A percentile compares a stretch with the other conserved stretches of the same genome.
Evolutionary conservation across 2,113 vertebrate genomes (phyloP).

Genomic region (Hoplias malabaricus): DNA sequence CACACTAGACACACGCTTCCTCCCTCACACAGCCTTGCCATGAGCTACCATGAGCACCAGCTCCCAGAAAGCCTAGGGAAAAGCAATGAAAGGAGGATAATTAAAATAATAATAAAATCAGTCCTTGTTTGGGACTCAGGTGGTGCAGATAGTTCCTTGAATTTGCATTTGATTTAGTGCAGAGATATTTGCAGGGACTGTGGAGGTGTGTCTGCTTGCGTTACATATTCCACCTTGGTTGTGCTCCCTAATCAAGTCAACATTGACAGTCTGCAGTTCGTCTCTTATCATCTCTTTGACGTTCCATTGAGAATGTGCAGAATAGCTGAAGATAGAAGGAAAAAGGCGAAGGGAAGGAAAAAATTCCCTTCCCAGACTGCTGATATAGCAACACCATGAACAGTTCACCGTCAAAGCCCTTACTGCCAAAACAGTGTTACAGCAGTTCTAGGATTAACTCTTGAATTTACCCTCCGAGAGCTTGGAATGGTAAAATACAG

Average conservation of each 20-base stretch:
- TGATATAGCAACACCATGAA: conserved; percentile 17
- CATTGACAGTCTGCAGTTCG: conserved; percentile 59
- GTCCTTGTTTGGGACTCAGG: conserved; percentile 58
- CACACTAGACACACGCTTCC: conserved; percentile 50
- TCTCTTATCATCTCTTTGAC: conserved; percentile 54
- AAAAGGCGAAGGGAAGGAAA: neutral
- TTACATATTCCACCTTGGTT: conserved; percentile 57
- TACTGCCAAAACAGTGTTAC: neutral
- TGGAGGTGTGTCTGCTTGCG: conserved; percentile 58
- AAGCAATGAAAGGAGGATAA: conserved; percentile 66
- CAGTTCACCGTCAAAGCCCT: neutral
- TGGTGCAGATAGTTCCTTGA: conserved; percentile 40
- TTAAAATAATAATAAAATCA: conserved; percentile 59
- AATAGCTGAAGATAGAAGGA: conserved; percentile 58
- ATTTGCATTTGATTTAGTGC: conserved; percentile 58
- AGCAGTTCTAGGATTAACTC: neutral
- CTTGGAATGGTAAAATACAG: neutral
- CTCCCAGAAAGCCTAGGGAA: conserved; percentile 55
- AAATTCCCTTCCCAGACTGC: conserved; percentile 9
- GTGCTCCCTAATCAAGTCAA: conserved; percentile 61
- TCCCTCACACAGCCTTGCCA: conserved; percentile 50
- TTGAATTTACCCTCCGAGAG: neutral
- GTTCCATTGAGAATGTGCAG: conserved; percentile 52
- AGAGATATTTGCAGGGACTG: conserved; percentile 60
- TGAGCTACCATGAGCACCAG: conserved; percentile 41